These are phyloP conservation scores for Gobionotothen gibberifrons DNA, from an alignment of 2,797 vertebrate genomes.

Conservation along the genomic window DNA sequence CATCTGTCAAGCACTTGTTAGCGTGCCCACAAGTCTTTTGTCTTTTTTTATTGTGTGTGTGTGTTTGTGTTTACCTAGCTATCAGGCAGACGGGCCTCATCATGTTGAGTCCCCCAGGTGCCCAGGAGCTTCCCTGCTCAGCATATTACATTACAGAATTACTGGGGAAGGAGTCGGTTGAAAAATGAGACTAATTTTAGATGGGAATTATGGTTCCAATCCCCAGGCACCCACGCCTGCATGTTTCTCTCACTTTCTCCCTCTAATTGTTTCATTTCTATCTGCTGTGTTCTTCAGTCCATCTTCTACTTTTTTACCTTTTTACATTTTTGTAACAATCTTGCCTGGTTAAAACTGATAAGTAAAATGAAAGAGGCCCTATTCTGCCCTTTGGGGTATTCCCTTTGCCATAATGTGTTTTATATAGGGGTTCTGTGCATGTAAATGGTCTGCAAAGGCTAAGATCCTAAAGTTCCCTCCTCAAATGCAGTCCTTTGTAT, in stretches of 20 bases:
- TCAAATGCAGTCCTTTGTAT: no score
- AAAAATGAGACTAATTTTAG: slow-evolving; percentile 85
- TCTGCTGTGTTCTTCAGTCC: slow-evolving; percentile 37
- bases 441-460: no score
- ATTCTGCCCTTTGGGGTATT: no score
- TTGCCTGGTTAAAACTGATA: no score
- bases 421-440: no score
- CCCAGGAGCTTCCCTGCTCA: slow-evolving; percentile 69
- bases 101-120: slow-evolving; percentile 62
- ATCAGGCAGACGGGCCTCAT: slow-evolving; percentile 62
- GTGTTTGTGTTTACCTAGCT: slow-evolving; percentile 50
- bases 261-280: slow-evolving; percentile 32
- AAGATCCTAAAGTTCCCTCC: no score
- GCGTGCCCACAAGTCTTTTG: slow-evolving; percentile 30
- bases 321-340: no score
- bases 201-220: slow-evolving; percentile 71
- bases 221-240: slow-evolving; percentile 51
- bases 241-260: slow-evolving; percentile 24
- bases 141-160: slow-evolving; percentile 77
- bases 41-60: not conserved
- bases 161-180: slow-evolving; percentile 69
- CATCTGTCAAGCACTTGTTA: slow-evolving; percentile 52
- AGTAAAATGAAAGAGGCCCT: no score
- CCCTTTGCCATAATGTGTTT: no score
- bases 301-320: slow-evolving; percentile 12